Evolutionary conservation across 2,888 invertebrate species (phyloP).

Genomic region (Sphaerophoria taeniata): DNA sequence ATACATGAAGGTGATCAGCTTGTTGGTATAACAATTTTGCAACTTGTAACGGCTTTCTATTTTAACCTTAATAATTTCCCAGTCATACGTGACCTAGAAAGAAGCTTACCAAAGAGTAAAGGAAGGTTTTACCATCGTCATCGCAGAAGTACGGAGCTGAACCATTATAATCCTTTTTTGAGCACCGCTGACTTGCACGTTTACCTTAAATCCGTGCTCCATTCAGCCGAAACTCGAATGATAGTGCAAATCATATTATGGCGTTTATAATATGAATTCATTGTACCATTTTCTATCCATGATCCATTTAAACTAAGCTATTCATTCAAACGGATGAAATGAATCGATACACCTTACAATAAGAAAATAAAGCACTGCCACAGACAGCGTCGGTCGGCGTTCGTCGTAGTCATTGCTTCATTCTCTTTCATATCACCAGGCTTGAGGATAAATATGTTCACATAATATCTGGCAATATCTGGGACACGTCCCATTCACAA

Average conservation of each 20-base stretch:
- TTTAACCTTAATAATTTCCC: not conserved
- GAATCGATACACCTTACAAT: slow-evolving; percentile 2
- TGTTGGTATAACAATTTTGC: too few species aligned
- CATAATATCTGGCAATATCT: not conserved
- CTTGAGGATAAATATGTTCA: not conserved
- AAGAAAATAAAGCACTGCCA: slow-evolving; percentile 38
- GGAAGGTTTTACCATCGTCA: not conserved
- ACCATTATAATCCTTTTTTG: slow-evolving; percentile 12
- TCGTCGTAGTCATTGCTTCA: slow-evolving; percentile 10
- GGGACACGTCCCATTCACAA: slow-evolving; percentile 34
- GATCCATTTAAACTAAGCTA: slow-evolving; percentile 41
- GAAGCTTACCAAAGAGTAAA: not conserved
- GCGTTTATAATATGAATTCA: slow-evolving; percentile 39
- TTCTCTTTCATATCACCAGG: slow-evolving; percentile 1
- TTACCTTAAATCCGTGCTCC: not conserved
- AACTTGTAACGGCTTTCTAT: too few species aligned
- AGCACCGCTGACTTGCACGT: slow-evolving; percentile 2
- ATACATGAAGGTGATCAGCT: too few species aligned
- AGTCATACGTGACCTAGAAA: not conserved
- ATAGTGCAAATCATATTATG: slow-evolving; percentile 36
- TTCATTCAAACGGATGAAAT: slow-evolving; percentile 38
- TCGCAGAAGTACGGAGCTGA: not conserved
- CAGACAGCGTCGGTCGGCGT: not conserved
- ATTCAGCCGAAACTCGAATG: slow-evolving; percentile 19
- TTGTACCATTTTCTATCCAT: slow-evolving; percentile 32